Percentiles rank a stretch among this genome's conserved stretches.
Conservation (phyloP, 1,140 invertebrate genomes). For the Drosophila watanabei region DNA sequence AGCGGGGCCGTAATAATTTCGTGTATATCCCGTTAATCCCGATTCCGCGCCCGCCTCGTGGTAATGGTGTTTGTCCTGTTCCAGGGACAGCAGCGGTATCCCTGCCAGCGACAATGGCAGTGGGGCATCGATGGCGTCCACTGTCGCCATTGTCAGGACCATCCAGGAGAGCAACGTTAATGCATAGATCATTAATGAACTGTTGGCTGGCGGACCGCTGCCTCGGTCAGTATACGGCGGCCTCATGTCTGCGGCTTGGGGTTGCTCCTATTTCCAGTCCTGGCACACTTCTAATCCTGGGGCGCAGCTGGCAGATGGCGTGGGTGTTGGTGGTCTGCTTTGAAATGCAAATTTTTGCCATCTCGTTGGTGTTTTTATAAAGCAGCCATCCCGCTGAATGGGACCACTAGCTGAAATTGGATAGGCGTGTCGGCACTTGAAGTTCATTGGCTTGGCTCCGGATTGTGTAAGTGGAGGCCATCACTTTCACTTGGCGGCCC, state of each 20-base stretch:
- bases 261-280: slow-evolving; percentile 9
- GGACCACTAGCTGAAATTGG: slow-evolving; percentile 44
- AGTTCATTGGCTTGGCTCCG: slow-evolving; percentile 62
- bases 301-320: slow-evolving; percentile 6
- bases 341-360: slow-evolving; percentile 53
- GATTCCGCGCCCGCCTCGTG: slow-evolving; percentile 50
- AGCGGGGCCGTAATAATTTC: slow-evolving; percentile 68
- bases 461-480: slow-evolving; percentile 59
- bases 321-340: slow-evolving; percentile 29
- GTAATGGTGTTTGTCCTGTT: slow-evolving; percentile 65
- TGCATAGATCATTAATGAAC: slow-evolving; percentile 76
- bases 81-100: slow-evolving; percentile 20
- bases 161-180: slow-evolving; percentile 50
- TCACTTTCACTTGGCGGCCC: slow-evolving; percentile 58
- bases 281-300: slow-evolving; percentile 18
- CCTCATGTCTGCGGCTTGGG: slow-evolving; percentile 32
- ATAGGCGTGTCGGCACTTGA: slow-evolving; percentile 41
- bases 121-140: slow-evolving; percentile 47
- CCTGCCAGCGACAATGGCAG: slow-evolving; percentile 30
- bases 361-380: slow-evolving; percentile 61
- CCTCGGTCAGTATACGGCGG: slow-evolving; percentile 4
- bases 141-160: slow-evolving; percentile 65
- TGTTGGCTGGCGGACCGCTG: slow-evolving; percentile 35
- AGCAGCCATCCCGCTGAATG: background rate
- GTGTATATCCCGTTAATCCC: slow-evolving; percentile 77